phyloP scores from a whole-genome alignment of 2,888 invertebrate genomes.

The Nomada fabriciana region DNA sequence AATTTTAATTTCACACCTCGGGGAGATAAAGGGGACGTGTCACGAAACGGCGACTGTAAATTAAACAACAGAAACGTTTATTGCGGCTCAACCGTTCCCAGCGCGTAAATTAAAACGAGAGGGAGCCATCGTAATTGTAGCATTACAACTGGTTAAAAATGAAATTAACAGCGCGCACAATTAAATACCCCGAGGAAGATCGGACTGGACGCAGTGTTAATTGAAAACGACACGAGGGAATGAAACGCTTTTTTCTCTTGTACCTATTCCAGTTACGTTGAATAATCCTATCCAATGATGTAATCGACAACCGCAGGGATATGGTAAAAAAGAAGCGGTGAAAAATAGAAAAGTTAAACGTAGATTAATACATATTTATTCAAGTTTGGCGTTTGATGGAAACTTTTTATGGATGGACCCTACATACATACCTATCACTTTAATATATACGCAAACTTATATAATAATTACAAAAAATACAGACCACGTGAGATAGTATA shows the following conservation, averaged over 20 bases:
- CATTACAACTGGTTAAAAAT: constrained; percentile 61
- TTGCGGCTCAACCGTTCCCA: constrained; percentile 17
- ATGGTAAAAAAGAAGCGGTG: neutral
- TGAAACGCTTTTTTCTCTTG: neutral
- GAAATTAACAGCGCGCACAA: constrained; percentile 48
- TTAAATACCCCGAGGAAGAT: constrained; percentile 44
- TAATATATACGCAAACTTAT: too few species aligned
- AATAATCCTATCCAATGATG: neutral
- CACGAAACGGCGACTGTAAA: constrained; percentile 53
- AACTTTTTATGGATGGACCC: neutral
- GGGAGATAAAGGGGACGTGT: constrained; percentile 33
- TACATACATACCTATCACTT: neutral
- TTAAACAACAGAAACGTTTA: constrained; percentile 58
- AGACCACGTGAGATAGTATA: neutral
- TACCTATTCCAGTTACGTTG: too few species aligned
- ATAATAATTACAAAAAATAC: too few species aligned
- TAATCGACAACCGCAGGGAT: neutral
- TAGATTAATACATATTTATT: neutral
- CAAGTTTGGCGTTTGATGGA: neutral
- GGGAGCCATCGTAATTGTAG: constrained; percentile 47
- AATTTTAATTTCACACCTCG: constrained; percentile 59
- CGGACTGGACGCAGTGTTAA: constrained; percentile 31
- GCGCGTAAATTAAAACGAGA: constrained; percentile 54
- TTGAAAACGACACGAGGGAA: constrained; percentile 49
- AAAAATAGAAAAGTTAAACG: neutral